A percentile compares a stretch with the other conserved stretches of the same genome.
Conservation (phyloP, 2,113 vertebrate genomes). For the Notarius quadriscutis region DNA sequence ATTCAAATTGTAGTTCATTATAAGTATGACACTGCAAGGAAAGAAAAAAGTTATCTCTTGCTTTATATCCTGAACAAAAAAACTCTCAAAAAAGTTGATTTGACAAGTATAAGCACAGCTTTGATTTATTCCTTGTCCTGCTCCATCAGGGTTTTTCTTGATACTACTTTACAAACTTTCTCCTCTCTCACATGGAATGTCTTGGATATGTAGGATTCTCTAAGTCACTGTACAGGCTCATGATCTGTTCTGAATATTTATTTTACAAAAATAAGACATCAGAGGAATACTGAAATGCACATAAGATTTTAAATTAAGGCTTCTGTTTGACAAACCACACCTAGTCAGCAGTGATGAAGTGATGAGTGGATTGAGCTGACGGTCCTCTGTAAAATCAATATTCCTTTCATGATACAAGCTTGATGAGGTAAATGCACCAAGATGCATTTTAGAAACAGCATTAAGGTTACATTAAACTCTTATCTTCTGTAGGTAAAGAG, state of each 20-base stretch:
- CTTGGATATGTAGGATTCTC: not conserved
- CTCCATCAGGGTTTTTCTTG: not conserved
- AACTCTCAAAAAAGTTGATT: not conserved
- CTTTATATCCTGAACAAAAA: not conserved
- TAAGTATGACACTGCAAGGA: not conserved
- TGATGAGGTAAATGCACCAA: not conserved
- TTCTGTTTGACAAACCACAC: not conserved
- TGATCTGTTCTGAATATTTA: not conserved
- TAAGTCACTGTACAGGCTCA: not conserved
- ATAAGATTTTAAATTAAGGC: not conserved
- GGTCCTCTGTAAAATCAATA: not conserved
- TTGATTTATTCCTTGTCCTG: conserved; percentile 5
- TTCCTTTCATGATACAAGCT: not conserved
- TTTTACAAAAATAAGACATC: not conserved
- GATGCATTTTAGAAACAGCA: not conserved
- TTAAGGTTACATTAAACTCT: not conserved
- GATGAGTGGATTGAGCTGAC: not conserved
- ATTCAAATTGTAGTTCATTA: not conserved
- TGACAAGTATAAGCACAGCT: not conserved
- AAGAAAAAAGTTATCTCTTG: not conserved
- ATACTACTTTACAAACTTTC: not conserved
- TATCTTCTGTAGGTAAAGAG: not conserved
- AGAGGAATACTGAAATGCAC: not conserved
- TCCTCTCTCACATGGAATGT: not conserved
- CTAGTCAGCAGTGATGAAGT: not conserved